Evolutionary conservation across 1,140 invertebrate genomes (phyloP).

Genomic region (Elymnias hypermnestra): DNA sequence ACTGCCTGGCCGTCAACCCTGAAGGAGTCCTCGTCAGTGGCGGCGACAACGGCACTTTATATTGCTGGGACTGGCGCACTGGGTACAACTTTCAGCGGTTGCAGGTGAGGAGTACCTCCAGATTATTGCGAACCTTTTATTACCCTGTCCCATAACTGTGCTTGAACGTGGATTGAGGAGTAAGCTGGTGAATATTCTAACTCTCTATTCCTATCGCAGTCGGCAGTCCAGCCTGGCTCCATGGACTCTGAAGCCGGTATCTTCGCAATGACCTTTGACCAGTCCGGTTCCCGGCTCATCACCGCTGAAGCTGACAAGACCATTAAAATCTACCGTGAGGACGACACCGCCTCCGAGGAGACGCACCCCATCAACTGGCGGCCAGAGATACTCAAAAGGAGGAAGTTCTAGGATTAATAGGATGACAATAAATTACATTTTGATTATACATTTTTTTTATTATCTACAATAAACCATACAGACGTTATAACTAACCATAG

Average conservation of each 20-base stretch:
- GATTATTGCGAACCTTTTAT: background rate
- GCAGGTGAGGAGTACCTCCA: conserved; percentile 57
- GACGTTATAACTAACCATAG: no score
- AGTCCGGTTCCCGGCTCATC: conserved; percentile 93
- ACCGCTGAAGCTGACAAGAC: conserved; percentile 99
- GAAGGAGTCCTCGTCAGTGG: conserved; percentile 98
- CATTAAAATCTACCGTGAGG: conserved; percentile 99
- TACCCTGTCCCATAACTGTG: no score
- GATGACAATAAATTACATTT: no score
- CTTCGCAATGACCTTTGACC: conserved; percentile 96
- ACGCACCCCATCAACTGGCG: conserved; percentile 98
- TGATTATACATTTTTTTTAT: no score
- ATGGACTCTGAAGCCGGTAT: conserved; percentile 99
- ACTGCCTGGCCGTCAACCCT: conserved; percentile 95
- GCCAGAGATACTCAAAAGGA: conserved; percentile 94
- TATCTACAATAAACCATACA: no score
- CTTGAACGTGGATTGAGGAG: no score
- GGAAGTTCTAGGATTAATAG: conserved; percentile 83
- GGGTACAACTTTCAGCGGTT: conserved; percentile 98
- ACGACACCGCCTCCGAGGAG: conserved; percentile 97
- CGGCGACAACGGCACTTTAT: conserved; percentile 98
- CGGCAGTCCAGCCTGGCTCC: conserved; percentile 97
- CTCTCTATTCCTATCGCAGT: no score
- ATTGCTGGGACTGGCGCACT: conserved; percentile 99
- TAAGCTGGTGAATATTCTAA: no score